Evolutionary conservation across 1,140 invertebrate species (phyloP).

Genomic region (Eciton burchellii): DNA sequence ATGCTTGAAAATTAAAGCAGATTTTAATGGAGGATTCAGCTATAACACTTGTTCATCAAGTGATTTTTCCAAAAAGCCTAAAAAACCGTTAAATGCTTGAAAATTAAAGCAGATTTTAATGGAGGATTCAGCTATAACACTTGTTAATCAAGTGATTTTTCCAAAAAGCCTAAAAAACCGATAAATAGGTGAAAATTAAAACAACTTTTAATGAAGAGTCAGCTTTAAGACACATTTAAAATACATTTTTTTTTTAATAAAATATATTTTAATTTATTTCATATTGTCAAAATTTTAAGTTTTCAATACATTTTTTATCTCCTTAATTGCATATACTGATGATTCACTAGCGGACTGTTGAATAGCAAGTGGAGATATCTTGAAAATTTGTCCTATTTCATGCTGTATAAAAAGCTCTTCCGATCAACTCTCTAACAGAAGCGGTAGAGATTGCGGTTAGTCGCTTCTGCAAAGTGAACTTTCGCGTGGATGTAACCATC

Average conservation of each 20-base stretch:
- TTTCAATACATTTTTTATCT: not conserved
- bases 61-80: too few species aligned
- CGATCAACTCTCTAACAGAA: constrained; percentile 47
- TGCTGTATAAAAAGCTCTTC: constrained; percentile 2
- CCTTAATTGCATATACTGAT: not conserved
- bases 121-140: not conserved
- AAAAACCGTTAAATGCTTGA: too few species aligned
- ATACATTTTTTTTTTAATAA: not conserved
- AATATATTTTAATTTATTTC: not conserved
- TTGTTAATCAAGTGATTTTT: too few species aligned
- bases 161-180: too few species aligned
- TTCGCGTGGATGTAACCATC: constrained; percentile 47
- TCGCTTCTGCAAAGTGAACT: constrained; percentile 49
- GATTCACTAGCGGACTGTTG: not conserved
- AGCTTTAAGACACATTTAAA: not conserved
- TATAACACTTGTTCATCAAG: not conserved
- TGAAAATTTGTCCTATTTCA: constrained; percentile 39
- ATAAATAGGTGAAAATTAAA: too few species aligned
- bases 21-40: not conserved
- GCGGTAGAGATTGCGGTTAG: constrained; percentile 25
- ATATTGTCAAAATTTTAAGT: not conserved
- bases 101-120: not conserved
- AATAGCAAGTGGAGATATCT: not conserved
- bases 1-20: too few species aligned
- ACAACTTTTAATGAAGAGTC: not conserved